Conservation (phyloP, 2,888 invertebrate genomes). For the Proisotoma minuta region DNA sequence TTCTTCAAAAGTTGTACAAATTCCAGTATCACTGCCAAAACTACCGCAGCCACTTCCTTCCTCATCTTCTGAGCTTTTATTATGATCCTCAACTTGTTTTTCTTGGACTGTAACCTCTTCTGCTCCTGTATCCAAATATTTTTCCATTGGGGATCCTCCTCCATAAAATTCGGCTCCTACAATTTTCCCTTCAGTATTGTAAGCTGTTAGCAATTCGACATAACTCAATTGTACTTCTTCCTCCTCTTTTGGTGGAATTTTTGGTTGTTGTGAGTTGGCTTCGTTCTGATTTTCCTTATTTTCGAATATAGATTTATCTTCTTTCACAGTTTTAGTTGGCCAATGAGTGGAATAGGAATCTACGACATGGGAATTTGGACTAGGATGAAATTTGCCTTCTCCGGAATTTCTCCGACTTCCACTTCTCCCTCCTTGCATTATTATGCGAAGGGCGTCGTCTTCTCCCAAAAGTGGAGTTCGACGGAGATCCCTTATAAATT, state of each 20-base stretch:
- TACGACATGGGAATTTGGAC: no score
- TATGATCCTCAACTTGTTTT: neutral
- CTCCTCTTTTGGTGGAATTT: neutral
- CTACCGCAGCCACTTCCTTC: no score
- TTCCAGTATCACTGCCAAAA: no score
- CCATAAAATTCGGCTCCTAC: conserved; percentile 6
- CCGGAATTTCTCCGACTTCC: conserved; percentile 31
- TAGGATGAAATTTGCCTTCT: neutral
- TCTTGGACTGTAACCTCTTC: neutral
- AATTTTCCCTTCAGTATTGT: conserved; percentile 5
- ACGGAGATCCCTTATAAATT: conserved; percentile 11
- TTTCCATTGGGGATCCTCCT: neutral
- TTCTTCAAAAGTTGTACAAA: no score
- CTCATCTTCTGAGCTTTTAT: neutral
- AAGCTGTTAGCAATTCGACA: neutral
- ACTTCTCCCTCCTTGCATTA: conserved; percentile 53
- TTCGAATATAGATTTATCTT: neutral
- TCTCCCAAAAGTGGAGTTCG: conserved; percentile 55
- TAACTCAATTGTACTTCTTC: conserved; percentile 10
- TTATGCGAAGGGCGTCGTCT: conserved; percentile 68
- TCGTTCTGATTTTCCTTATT: neutral
- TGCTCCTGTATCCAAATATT: neutral
- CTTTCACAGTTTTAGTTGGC: neutral
- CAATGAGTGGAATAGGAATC: neutral
- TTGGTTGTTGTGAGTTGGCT: neutral